These are phyloP conservation scores for Rhinatrema bivittatum DNA, from an alignment of 2,797 vertebrate genomes.

Conservation along the genomic window DNA sequence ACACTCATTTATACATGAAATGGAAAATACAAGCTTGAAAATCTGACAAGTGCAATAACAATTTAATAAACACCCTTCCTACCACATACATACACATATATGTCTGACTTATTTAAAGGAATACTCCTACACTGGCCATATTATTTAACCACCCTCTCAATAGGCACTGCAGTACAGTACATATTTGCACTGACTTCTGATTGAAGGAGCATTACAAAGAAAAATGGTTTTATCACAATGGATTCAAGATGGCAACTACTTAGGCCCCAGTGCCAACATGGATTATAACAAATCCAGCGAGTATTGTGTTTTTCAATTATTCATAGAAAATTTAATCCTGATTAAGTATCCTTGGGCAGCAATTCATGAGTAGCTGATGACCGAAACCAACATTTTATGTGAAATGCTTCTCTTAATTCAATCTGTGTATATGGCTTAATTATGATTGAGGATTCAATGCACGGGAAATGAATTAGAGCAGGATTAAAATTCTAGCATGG, in stretches of 20 bases:
- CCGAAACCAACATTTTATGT: conserved; percentile 63
- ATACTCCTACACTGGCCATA: conserved; percentile 2
- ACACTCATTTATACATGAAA: background rate
- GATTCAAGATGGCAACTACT: conserved; percentile 62
- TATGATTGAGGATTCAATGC: conserved; percentile 59
- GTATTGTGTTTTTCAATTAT: conserved; percentile 77
- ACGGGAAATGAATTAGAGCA: conserved; percentile 64
- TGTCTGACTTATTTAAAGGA: conserved; percentile 8
- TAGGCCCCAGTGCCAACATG: conserved; percentile 60
- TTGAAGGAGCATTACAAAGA: conserved; percentile 35
- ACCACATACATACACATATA: conserved; percentile 18
- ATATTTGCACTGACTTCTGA: too few species aligned
- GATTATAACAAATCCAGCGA: conserved; percentile 71
- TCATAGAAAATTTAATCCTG: conserved; percentile 76
- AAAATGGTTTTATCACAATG: conserved; percentile 58
- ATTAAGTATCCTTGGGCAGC: conserved; percentile 71
- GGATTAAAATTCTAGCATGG: conserved; percentile 61
- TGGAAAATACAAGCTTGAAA: conserved; percentile 12
- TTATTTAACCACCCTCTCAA: conserved; percentile 26
- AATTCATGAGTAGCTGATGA: conserved; percentile 67
- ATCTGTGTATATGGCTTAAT: conserved; percentile 69
- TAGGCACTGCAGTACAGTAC: too few species aligned
- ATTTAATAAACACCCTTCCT: too few species aligned
- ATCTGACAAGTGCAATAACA: conserved; percentile 10
- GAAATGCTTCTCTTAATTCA: conserved; percentile 73